A percentile compares a stretch with the other conserved stretches of the same genome.
Conservation (phyloP, 1,140 invertebrate species). For the Lineus longissimus region DNA sequence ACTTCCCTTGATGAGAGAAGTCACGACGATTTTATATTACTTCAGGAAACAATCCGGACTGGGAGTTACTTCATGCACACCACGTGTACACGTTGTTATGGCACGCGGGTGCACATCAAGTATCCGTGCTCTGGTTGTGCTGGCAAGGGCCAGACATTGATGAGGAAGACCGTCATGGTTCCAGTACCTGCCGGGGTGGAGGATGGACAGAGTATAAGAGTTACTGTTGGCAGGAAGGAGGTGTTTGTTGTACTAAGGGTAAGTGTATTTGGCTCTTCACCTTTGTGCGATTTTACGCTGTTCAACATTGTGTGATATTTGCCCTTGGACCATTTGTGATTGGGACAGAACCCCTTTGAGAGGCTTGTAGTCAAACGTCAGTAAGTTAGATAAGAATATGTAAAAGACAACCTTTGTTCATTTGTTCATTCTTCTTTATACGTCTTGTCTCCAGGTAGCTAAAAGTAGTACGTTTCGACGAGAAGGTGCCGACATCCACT, state of each 20-base stretch:
- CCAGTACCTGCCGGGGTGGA: constrained; percentile 94
- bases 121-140: constrained; percentile 88
- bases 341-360: no score
- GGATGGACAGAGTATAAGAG: constrained; percentile 91
- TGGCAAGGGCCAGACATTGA: constrained; percentile 87
- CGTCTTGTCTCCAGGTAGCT: constrained; percentile 66
- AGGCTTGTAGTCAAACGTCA: no score
- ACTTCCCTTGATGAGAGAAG: background rate
- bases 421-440: no score
- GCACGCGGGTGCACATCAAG: constrained; percentile 80
- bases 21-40: constrained; percentile 1
- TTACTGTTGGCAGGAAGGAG: constrained; percentile 85
- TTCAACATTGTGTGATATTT: no score
- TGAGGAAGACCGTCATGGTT: constrained; percentile 83
- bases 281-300: no score
- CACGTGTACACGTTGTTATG: constrained; percentile 90
- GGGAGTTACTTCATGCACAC: constrained; percentile 95
- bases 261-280: constrained; percentile 15
- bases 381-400: no score
- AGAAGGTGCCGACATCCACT: constrained; percentile 89
- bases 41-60: constrained; percentile 60
- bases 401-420: no score
- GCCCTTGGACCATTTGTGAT: no score
- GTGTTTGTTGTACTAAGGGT: constrained; percentile 81
- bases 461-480: constrained; percentile 86